Percentiles rank a stretch among this genome's conserved stretches.
Conservation (phyloP, 2,113 vertebrate genomes). For the Limnothrissa miodon region DNA sequence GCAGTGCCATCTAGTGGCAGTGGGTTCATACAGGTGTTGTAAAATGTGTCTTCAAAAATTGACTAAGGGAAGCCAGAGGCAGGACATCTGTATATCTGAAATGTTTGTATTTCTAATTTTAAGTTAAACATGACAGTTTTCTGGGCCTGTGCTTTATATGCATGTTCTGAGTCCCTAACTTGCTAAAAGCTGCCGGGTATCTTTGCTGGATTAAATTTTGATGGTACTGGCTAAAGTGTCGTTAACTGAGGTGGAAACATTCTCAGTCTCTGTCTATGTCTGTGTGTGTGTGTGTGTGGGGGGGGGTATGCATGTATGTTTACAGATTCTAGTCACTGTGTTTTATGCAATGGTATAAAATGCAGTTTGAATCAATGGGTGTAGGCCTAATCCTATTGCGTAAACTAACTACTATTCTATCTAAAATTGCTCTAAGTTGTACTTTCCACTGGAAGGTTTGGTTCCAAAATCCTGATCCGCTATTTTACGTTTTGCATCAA, state of each 20-base stretch:
- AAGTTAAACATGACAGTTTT: background rate
- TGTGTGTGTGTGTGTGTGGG: background rate
- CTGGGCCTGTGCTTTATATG: background rate
- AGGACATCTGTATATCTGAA: background rate
- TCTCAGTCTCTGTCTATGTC: background rate
- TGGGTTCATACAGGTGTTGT: background rate
- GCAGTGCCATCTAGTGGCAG: constrained; percentile 7
- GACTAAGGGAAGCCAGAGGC: background rate
- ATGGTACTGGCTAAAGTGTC: background rate
- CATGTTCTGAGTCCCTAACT: background rate
- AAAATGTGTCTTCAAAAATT: background rate
- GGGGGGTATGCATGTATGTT: no score
- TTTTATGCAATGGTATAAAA: background rate
- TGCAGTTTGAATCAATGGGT: no score
- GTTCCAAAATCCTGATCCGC: no score
- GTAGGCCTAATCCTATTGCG: no score
- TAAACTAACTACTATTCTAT: no score
- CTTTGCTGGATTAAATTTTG: background rate
- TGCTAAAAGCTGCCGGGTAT: background rate
- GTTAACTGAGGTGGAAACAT: constrained; percentile 1
- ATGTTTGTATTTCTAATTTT: background rate
- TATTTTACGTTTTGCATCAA: no score
- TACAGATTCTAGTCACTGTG: background rate
- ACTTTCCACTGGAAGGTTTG: no score
- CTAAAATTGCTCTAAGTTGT: no score